Base-by-base conservation (phyloP, 2,113 vertebrate species). In the Lycaon pictus region DNA sequence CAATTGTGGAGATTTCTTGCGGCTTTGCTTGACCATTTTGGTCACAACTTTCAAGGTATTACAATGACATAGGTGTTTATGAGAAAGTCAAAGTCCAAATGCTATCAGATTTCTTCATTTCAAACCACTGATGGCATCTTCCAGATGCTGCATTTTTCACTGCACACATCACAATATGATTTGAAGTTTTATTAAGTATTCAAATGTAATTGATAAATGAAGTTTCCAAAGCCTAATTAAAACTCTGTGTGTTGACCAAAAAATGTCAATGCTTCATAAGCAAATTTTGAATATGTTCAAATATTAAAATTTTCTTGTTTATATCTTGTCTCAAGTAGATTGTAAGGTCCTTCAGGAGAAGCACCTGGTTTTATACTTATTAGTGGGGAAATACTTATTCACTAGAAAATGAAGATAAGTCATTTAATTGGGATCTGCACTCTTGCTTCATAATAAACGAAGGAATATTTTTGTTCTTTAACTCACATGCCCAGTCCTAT, bases 231-330 rank as follows among this genome's bases (percentile, higher is more conserved):
- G 11, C 77, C 56, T 93, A 56, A 23, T 80, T 93, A 63, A 32
- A 91, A 62, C 10, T 19, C 80, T 60, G 15, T 88, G 67, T 48
- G 48, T 85, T 93, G n/a, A 94, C 16, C 0, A 3, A 92, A 67
- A 95, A 92, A 71, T 48, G 10, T 32, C 13, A 9, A 51, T 27
- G n/a, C 43, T 72, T 94, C 48, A 19, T 55, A 79, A 97, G 32
- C 43, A 85, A 97, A 95, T 20, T 92, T 88, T 85, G 58, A 86
- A 69, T 53, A 72, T 6, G 60, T 86, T 94, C 62, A 92, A 65
- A 82, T 71, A 92, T 62, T 72, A 67, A 96, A 60, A 29, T 82
- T 65, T 95, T 51, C 55, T 3, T 22, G 5, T 93, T 37, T 88
- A 12, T 53, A 10, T 90, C 20, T 71, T 77, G 19, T 96, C 82